Evolutionary conservation across 2,113 vertebrate genomes (phyloP).

Genomic region (Willisornis vidua): DNA sequence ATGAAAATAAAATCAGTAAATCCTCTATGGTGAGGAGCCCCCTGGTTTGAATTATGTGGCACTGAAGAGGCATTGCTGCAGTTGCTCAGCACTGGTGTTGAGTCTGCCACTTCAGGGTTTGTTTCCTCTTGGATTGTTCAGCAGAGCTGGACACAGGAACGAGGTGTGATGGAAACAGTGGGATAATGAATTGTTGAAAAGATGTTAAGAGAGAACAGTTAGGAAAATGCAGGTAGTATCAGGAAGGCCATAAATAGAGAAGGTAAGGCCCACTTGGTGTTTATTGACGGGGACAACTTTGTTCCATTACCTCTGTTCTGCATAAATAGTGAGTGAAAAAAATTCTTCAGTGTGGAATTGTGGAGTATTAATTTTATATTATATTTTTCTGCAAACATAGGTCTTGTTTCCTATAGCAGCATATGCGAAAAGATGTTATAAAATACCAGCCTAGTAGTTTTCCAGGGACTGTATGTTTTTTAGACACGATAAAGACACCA

Average conservation of each 20-base stretch:
- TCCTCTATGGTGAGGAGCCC: not conserved
- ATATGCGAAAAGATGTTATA: not conserved
- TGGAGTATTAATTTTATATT: conserved; percentile 15
- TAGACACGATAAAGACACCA: not conserved
- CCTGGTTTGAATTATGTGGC: not conserved
- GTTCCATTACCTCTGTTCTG: not conserved
- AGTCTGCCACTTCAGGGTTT: not conserved
- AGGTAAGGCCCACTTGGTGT: not conserved
- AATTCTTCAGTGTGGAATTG: not conserved
- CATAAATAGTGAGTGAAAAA: conserved; percentile 9
- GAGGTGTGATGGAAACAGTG: not conserved
- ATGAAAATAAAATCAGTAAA: not conserved
- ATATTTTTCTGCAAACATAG: not conserved
- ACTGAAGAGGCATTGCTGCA: not conserved
- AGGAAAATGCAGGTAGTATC: not conserved
- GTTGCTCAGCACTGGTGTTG: not conserved
- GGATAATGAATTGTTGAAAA: not conserved
- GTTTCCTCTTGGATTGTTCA: not conserved
- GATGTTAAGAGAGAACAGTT: not conserved
- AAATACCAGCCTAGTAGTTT: conserved; percentile 14
- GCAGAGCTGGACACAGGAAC: not conserved
- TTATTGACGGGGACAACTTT: not conserved
- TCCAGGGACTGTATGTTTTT: not conserved
- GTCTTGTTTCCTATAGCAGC: conserved; percentile 3
- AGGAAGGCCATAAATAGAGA: not conserved